Evolutionary conservation across 1,140 invertebrate species (phyloP), one percentile per base, ranked within the genome.

Genomic region (Heliconius hermathena): DNA sequence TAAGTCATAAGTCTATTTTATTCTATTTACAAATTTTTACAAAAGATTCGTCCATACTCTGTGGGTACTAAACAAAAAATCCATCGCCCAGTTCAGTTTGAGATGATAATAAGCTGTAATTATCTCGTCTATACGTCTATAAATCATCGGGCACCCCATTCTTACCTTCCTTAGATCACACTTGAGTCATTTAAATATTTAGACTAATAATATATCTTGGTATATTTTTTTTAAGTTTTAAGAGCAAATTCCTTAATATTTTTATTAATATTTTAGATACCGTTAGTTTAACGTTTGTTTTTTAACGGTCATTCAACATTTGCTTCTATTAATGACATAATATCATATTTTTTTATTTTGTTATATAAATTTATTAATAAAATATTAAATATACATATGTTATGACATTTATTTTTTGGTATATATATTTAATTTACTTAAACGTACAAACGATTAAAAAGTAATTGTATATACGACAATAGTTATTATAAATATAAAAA

Each of bases 51-150:
- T 72, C 36, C 71, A 18, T 36, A 38, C 71, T 38, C 36, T 38
- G 33, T 46, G 16, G 41, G 41, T 41, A 38, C 71, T 72, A 11
- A 72, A 72, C 71, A 72, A 72, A 72, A 72, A 72, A 72, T 41
- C 26, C 71, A 76, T 76, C 79, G 74, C 70, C 57, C 70, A 49
- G 70, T 54, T 73, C 60, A 71, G 49, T 66, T 54, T 71, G 33
- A 46, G 71, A 75, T 46, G 72, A 74, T 81, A 81, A 81, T 78
- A 78, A 74, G 76, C 73, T 22, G 46, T 76, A 81, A 81, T 81
- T 81, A 81, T 71, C 72, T 81, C 76, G 80, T 81, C 80, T 77
- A 81, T 81, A 81, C 49, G 46, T 76, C 76, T 81, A 81, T 77
- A 77, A 74, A 81, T 74, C 80, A 81, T 78, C 77, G 73, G 18